These are phyloP conservation scores for Caenorhabditis doughertyi DNA, from an alignment of 2,888 invertebrate species.

Conservation along the genomic window DNA sequence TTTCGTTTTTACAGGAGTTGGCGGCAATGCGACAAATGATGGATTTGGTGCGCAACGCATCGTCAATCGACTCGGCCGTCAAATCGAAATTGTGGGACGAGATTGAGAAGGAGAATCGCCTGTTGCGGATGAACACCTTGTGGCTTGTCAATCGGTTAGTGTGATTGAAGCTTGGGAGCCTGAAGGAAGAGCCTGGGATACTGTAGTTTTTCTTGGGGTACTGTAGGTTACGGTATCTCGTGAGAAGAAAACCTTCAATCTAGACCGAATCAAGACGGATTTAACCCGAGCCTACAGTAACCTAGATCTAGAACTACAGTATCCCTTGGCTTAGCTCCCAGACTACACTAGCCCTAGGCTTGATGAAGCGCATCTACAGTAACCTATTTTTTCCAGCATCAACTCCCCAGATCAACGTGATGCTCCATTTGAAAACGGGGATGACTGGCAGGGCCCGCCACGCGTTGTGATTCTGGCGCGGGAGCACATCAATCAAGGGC, in stretches of 20 bases:
- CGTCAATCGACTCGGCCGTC: slow-evolving; percentile 29
- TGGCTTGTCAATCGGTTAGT: slow-evolving; percentile 55
- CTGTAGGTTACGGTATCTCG: too few relatives aligned
- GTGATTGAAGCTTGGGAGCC: too few relatives aligned
- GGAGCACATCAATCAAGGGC: slow-evolving; percentile 50
- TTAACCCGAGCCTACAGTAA: too few relatives aligned
- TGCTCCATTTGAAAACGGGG: slow-evolving; percentile 23
- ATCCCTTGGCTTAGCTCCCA: too few relatives aligned
- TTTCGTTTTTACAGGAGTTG: slow-evolving; percentile 36
- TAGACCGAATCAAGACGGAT: too few relatives aligned
- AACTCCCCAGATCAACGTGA: slow-evolving; percentile 21
- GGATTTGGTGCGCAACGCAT: slow-evolving; percentile 50
- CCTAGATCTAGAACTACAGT: too few relatives aligned
- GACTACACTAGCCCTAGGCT: too few relatives aligned
- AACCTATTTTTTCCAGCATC: slow-evolving; percentile 38
- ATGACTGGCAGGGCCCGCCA: slow-evolving; percentile 34
- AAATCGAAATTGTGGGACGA: slow-evolving; percentile 58
- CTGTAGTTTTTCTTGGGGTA: too few relatives aligned
- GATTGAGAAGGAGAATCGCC: slow-evolving; percentile 49
- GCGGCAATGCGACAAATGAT: slow-evolving; percentile 59
- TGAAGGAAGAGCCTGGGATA: too few relatives aligned
- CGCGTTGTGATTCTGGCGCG: slow-evolving; percentile 55
- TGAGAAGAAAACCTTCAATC: too few relatives aligned
- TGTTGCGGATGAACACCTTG: slow-evolving; percentile 46
- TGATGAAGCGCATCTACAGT: background rate